A percentile compares a stretch with the other conserved stretches of the same genome.
Conservation (phyloP, 23 tunicate species). For the Trididemnum nubilum region DNA sequence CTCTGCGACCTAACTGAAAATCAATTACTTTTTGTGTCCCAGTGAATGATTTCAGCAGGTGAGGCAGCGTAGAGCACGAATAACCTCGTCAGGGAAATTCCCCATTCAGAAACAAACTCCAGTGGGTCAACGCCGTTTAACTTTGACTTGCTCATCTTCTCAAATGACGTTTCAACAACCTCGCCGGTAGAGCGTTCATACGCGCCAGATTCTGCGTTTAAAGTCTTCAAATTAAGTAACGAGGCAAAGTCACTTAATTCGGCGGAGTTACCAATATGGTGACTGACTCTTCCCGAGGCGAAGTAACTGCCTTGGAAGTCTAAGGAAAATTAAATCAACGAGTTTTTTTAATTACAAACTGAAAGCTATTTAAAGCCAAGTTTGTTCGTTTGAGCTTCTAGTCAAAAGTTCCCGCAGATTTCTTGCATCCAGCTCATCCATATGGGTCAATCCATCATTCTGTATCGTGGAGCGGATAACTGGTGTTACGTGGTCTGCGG, state of each 20-base stretch:
- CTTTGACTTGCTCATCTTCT: conserved; percentile 92
- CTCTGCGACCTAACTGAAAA: not conserved
- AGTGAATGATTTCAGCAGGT: conserved; percentile 76
- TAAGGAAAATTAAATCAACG: too few species aligned
- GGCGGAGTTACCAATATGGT: not conserved
- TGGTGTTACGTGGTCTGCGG: too few species aligned
- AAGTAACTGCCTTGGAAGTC: too few species aligned
- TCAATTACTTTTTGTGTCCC: conserved; percentile 74
- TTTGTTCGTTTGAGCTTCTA: too few species aligned
- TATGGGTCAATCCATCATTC: too few species aligned
- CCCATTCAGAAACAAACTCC: conserved; percentile 90
- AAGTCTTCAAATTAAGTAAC: too few species aligned
- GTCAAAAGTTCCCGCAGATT: too few species aligned
- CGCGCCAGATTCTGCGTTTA: not conserved
- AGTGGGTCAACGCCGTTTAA: conserved; percentile 88
- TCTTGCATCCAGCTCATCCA: too few species aligned
- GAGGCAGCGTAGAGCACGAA: conserved; percentile 91
- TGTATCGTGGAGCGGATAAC: too few species aligned
- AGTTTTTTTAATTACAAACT: too few species aligned
- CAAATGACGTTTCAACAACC: conserved; percentile 58
- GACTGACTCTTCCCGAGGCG: too few species aligned
- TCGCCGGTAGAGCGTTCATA: conserved; percentile 32
- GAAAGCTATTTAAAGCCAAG: too few species aligned
- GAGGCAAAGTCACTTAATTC: not conserved
- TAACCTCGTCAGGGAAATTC: conserved; percentile 75